These are phyloP conservation scores for Allygus modestus DNA, from an alignment of 2,888 invertebrate genomes.

Conservation along the genomic window DNA sequence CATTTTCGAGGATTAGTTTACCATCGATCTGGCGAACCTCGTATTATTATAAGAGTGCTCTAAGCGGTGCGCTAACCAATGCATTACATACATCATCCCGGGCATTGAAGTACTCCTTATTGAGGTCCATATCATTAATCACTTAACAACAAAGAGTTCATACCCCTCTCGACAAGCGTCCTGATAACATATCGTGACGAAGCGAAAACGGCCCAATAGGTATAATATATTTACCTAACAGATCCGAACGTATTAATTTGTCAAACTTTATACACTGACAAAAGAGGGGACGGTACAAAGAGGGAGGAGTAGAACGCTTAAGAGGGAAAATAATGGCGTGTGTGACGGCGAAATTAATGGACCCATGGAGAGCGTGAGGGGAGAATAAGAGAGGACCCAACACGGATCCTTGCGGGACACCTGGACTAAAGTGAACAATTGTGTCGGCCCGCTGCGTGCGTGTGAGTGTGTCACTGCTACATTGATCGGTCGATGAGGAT, in stretches of 20 bases:
- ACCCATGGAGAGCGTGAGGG: slow-evolving; percentile 11
- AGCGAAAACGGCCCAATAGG: neutral
- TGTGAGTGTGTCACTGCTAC: neutral
- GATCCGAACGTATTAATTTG: slow-evolving; percentile 24
- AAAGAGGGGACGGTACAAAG: slow-evolving; percentile 11
- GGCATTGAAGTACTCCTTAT: too few species aligned
- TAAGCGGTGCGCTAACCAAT: too few species aligned
- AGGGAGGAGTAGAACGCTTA: slow-evolving; percentile 19
- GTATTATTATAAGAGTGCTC: too few species aligned
- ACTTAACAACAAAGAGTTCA: neutral
- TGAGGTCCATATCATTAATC: neutral
- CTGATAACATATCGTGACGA: neutral
- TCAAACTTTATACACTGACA: slow-evolving; percentile 26
- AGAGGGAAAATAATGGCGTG: slow-evolving; percentile 39
- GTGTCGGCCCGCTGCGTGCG: slow-evolving; percentile 23
- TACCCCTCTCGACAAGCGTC: neutral
- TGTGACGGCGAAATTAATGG: slow-evolving; percentile 47
- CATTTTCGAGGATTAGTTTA: too few species aligned
- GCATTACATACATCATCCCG: too few species aligned
- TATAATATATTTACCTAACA: slow-evolving; percentile 22
- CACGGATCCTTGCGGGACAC: slow-evolving; percentile 51
- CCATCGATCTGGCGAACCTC: too few species aligned
- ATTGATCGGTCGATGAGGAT: neutral
- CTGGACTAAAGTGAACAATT: slow-evolving; percentile 29
- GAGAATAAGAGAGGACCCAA: slow-evolving; percentile 37